phyloP scores from a whole-genome alignment of 2,888 invertebrate genomes.

The Alcis repandata region DNA sequence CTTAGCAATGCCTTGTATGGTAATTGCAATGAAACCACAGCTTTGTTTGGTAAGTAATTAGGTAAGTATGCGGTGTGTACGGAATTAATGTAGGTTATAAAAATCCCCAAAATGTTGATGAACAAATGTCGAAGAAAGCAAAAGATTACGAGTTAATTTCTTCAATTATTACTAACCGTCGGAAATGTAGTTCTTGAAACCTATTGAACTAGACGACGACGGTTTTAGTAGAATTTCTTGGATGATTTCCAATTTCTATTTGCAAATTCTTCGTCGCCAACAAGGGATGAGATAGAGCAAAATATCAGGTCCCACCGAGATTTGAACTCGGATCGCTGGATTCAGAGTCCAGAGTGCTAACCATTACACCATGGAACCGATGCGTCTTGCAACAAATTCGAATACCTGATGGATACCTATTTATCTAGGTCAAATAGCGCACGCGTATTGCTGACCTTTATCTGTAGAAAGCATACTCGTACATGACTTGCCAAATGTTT shows the following conservation, averaged over 20 bases:
- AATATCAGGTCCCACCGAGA: conserved; percentile 90
- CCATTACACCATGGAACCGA: conserved; percentile 88
- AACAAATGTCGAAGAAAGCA: not conserved
- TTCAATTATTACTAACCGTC: not conserved
- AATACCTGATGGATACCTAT: not conserved
- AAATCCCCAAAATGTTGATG: no score
- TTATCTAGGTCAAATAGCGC: conserved; percentile 13
- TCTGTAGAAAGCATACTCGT: not conserved
- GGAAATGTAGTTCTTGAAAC: not conserved
- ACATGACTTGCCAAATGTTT: not conserved
- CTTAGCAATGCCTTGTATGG: no score
- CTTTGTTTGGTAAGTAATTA: no score
- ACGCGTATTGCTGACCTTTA: not conserved
- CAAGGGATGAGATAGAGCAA: conserved; percentile 22
- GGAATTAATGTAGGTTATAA: no score
- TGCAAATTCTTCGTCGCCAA: not conserved
- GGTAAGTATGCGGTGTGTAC: no score
- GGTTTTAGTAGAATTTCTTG: conserved; percentile 1
- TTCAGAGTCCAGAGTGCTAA: conserved; percentile 94
- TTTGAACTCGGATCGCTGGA: conserved; percentile 94
- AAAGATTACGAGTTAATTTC: not conserved
- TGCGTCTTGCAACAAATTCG: not conserved
- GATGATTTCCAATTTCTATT: conserved; percentile 19
- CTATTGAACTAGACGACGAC: not conserved
- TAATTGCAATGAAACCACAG: no score